Conservation (phyloP, 2,888 invertebrate genomes). For the Archips xylosteana region DNA sequence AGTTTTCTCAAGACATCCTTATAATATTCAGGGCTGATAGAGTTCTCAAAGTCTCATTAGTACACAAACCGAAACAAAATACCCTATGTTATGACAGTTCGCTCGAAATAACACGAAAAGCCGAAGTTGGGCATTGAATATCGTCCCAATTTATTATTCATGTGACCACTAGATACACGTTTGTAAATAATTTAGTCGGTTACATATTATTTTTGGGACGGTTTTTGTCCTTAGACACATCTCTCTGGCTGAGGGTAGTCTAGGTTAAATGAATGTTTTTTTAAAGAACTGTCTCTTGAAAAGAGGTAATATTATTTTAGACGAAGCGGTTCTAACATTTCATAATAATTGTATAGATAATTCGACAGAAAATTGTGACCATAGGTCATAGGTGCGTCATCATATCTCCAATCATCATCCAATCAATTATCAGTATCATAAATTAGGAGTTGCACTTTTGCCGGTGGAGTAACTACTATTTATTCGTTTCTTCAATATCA, state of each 20-base stretch:
- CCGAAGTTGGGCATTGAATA: constrained; percentile 64
- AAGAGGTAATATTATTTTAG: too few species aligned
- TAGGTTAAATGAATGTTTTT: not conserved
- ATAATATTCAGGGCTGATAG: not conserved
- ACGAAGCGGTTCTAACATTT: too few species aligned
- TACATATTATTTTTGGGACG: constrained; percentile 79
- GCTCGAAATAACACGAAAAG: constrained; percentile 50
- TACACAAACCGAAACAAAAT: constrained; percentile 34
- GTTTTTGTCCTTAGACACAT: constrained; percentile 60
- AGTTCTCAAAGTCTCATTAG: constrained; percentile 8
- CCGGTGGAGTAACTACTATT: too few species aligned
- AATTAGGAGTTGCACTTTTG: too few species aligned
- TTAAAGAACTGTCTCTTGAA: not conserved
- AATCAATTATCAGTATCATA: too few species aligned
- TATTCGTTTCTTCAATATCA: too few species aligned
- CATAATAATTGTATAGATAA: too few species aligned
- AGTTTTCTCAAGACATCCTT: not conserved
- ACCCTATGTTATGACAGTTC: constrained; percentile 36
- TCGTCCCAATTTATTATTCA: constrained; percentile 81
- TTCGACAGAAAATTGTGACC: too few species aligned
- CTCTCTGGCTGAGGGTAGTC: not conserved
- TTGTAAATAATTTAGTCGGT: constrained; percentile 79
- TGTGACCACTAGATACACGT: constrained; percentile 72
- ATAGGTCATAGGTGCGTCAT: too few species aligned
- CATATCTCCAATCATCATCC: too few species aligned